A percentile compares a stretch with the other conserved stretches of the same genome.
Evolutionary conservation across 1,140 invertebrate genomes (phyloP).

Genomic region (Calliopsis andreniformis): DNA sequence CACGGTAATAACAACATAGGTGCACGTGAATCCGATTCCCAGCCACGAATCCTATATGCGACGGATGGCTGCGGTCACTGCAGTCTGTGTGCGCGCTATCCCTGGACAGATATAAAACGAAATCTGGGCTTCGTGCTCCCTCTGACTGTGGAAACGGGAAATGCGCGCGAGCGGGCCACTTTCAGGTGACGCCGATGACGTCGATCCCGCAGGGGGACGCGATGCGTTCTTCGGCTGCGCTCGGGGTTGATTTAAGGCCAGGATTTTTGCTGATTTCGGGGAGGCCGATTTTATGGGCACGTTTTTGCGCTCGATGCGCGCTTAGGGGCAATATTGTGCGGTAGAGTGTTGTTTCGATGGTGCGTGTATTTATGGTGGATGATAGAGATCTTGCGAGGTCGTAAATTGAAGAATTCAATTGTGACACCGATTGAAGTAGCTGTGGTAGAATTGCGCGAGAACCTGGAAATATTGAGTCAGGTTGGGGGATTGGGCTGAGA

Average conservation of each 20-base stretch:
- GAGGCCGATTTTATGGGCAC: too few species aligned
- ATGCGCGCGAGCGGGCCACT: conserved; percentile 32
- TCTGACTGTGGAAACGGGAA: conserved; percentile 39
- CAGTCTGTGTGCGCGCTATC: conserved; percentile 46
- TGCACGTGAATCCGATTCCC: conserved; percentile 76
- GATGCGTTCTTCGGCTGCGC: not conserved
- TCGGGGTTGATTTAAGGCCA: too few species aligned
- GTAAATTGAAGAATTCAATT: too few species aligned
- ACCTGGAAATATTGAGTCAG: too few species aligned
- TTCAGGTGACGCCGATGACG: conserved; percentile 2
- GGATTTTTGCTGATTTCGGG: not conserved
- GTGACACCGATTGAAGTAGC: too few species aligned
- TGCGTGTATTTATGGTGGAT: too few species aligned
- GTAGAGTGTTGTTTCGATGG: too few species aligned
- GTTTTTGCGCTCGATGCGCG: too few species aligned
- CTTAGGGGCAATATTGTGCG: too few species aligned
- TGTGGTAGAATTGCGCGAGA: too few species aligned
- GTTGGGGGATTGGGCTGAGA: too few species aligned
- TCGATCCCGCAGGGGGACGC: not conserved
- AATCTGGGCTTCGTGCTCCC: conserved; percentile 52
- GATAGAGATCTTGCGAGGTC: too few species aligned
- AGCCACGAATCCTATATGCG: conserved; percentile 70
- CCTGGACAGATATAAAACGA: conserved; percentile 40
- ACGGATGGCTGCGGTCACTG: conserved; percentile 72
- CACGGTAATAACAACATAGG: conserved; percentile 79